phyloP scores from a whole-genome alignment of 1,140 invertebrate genomes.

The Aphaenogaster floridana region DNA sequence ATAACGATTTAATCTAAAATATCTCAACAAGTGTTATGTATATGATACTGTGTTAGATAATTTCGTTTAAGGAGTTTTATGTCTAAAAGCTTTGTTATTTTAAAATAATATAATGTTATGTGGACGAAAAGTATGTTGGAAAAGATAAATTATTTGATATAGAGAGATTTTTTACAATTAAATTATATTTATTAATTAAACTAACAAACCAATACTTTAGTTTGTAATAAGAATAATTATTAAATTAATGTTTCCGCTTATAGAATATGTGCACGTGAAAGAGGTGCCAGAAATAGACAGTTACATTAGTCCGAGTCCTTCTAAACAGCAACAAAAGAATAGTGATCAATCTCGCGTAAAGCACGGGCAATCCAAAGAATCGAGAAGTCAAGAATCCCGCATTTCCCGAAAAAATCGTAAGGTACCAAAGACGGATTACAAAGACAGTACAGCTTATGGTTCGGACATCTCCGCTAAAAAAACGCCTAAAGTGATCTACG shows the following conservation, averaged over 20 bases:
- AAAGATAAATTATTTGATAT: background rate
- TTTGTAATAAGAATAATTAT: background rate
- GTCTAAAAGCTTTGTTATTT: background rate
- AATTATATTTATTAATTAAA: background rate
- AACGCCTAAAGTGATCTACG: conserved; percentile 45
- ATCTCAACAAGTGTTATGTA: background rate
- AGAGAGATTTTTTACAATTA: background rate
- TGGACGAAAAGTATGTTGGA: background rate
- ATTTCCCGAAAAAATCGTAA: conserved; percentile 28
- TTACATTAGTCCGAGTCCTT: conserved; percentile 25
- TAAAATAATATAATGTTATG: background rate
- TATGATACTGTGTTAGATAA: background rate
- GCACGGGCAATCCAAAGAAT: background rate
- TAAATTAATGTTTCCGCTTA: conserved; percentile 41
- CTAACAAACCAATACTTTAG: background rate
- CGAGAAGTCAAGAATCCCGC: conserved; percentile 30
- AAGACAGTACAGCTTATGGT: conserved; percentile 65
- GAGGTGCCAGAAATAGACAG: conserved; percentile 72
- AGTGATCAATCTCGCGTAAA: conserved; percentile 22
- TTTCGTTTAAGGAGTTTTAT: background rate
- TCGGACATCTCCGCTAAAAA: conserved; percentile 40
- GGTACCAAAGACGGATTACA: conserved; percentile 4
- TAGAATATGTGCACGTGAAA: conserved; percentile 72
- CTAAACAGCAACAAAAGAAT: conserved; percentile 16
- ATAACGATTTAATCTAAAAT: background rate